These are phyloP conservation scores for Ascaphus truei DNA, from an alignment of 2,113 vertebrate genomes.

Conservation along the genomic window DNA sequence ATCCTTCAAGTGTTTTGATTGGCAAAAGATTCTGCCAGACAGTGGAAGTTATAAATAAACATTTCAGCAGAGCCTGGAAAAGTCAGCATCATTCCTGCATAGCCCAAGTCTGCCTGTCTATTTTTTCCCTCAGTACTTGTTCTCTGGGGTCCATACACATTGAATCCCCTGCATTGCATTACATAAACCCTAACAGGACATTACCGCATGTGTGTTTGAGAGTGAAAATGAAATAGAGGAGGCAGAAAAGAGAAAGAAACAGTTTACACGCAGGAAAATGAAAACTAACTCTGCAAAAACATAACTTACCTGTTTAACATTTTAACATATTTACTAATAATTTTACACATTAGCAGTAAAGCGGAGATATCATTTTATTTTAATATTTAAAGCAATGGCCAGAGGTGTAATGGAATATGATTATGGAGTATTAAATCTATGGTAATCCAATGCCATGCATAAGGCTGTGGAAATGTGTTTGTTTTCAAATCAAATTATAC, in stretches of 20 bases:
- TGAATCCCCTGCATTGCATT: constrained; percentile 74
- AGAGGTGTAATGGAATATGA: too few species aligned
- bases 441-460: too few species aligned
- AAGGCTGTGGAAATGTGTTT: too few species aligned
- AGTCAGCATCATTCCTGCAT: constrained; percentile 66
- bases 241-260: constrained; percentile 43
- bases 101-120: constrained; percentile 46
- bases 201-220: constrained; percentile 54
- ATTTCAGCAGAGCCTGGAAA: constrained; percentile 72
- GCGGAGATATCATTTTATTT: too few species aligned
- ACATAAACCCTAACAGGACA: constrained; percentile 70
- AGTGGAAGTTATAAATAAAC: constrained; percentile 79
- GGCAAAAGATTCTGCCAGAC: constrained; percentile 74
- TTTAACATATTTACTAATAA: too few species aligned
- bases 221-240: too few species aligned
- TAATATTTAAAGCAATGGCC: too few species aligned
- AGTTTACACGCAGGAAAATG: too few species aligned
- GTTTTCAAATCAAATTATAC: too few species aligned
- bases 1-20: constrained; percentile 74
- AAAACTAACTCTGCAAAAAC: too few species aligned
- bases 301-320: constrained; percentile 3
- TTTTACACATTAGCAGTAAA: too few species aligned
- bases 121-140: constrained; percentile 27
- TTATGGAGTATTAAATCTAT: too few species aligned
- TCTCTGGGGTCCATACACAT: constrained; percentile 48